Evolutionary conservation across 1,140 invertebrate genomes (phyloP).

Genomic region (Drosophila mojavensis): DNA sequence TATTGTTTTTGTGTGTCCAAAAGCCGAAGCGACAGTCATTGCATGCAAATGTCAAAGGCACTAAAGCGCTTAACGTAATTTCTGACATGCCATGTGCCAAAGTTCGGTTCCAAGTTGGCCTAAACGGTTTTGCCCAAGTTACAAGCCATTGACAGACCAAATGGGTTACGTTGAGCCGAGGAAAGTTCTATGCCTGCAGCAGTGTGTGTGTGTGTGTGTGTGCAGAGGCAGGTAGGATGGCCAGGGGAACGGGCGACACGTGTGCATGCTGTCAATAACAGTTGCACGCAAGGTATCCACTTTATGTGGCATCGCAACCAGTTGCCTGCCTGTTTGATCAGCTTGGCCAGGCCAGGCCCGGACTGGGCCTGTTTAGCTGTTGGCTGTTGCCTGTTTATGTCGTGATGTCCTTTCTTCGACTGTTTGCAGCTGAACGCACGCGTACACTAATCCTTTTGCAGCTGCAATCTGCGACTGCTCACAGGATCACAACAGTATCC

Average conservation of each 20-base stretch:
- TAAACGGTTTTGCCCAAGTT: conserved; percentile 37
- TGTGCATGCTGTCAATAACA: conserved; percentile 36
- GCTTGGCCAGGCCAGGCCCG: background rate
- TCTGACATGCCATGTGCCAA: conserved; percentile 49
- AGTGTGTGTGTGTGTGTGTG: too few species aligned
- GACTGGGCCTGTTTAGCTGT: background rate
- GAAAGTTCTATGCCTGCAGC: conserved; percentile 48
- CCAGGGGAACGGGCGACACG: background rate
- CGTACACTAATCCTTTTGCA: conserved; percentile 47
- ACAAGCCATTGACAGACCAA: conserved; percentile 54
- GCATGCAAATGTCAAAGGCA: conserved; percentile 50
- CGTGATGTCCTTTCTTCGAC: conserved; percentile 14
- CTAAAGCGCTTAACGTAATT: conserved; percentile 52
- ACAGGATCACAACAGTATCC: conserved; percentile 19
- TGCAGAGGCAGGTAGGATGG: too few species aligned
- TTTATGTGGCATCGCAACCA: conserved; percentile 1
- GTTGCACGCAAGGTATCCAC: conserved; percentile 42
- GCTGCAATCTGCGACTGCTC: conserved; percentile 42
- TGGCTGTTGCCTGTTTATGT: background rate
- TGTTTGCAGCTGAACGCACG: conserved; percentile 29
- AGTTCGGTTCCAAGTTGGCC: conserved; percentile 43
- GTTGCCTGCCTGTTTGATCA: background rate
- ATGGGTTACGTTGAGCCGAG: conserved; percentile 35
- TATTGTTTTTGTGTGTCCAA: conserved; percentile 16
- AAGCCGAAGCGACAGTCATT: conserved; percentile 3